These are phyloP conservation scores for Myotis pilosus DNA, from an alignment of 2,797 vertebrate species.

Conservation along the genomic window DNA sequence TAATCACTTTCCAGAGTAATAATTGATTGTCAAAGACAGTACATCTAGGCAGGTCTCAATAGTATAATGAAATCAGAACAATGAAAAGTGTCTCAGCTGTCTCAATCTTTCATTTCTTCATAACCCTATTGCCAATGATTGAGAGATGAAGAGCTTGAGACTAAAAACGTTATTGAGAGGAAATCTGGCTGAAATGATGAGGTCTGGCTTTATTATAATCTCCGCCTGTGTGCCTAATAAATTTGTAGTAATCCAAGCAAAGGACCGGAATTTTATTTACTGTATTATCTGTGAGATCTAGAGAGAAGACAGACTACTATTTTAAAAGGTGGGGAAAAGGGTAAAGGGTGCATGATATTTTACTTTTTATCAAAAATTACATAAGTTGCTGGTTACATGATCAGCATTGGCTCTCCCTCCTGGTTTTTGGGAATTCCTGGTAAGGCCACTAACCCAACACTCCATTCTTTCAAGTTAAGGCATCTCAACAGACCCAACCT, in stretches of 20 bases:
- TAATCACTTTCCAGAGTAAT: conserved; percentile 70
- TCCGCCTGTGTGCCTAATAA: conserved; percentile 67
- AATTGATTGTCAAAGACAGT: conserved; percentile 60
- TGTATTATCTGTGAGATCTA: conserved; percentile 41
- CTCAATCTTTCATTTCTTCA: conserved; percentile 64
- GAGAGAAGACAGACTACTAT: conserved; percentile 40
- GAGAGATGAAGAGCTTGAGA: conserved; percentile 74
- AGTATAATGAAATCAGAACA: conserved; percentile 63
- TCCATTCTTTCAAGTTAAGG: not conserved
- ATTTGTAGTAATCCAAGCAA: conserved; percentile 68
- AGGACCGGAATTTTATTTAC: conserved; percentile 66
- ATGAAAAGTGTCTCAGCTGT: conserved; percentile 62
- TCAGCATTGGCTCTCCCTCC: not conserved
- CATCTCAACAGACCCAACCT: conserved; percentile 13
- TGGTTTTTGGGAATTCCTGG: not conserved
- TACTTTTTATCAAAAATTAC: not conserved
- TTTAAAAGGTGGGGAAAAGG: not conserved
- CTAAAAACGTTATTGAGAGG: conserved; percentile 63
- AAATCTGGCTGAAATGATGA: conserved; percentile 66
- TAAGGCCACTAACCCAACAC: not conserved
- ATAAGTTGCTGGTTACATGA: too few relatives aligned
- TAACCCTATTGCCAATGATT: conserved; percentile 68
- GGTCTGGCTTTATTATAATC: conserved; percentile 68
- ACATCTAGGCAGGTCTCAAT: conserved; percentile 30
- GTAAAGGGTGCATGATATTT: not conserved